Evolutionary conservation across 2,797 vertebrate species (phyloP).

Genomic region (Urosaurus nigricauda): DNA sequence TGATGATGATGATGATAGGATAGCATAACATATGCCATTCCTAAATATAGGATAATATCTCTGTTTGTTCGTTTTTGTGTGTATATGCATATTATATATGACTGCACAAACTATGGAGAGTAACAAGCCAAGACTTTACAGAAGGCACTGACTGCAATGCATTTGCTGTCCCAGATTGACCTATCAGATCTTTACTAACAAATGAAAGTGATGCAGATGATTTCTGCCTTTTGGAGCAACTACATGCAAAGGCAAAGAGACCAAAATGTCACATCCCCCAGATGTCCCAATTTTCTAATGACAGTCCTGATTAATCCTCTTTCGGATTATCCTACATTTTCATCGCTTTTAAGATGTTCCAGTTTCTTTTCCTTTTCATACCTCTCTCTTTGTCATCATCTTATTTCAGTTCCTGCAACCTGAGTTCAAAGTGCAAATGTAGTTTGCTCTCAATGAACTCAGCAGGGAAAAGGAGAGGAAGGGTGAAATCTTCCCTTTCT

Average conservation of each 20-base stretch:
- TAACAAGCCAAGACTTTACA: conserved; percentile 68
- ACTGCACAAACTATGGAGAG: conserved; percentile 48
- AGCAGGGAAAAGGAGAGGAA: too few relatives aligned
- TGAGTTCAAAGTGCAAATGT: too few relatives aligned
- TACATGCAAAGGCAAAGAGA: not conserved
- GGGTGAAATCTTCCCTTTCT: too few relatives aligned
- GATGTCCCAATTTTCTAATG: too few relatives aligned
- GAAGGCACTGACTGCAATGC: conserved; percentile 56
- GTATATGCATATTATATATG: rapidly evolving
- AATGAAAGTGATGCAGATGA: not conserved
- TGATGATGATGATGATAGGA: conserved; percentile 4
- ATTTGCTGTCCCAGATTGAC: conserved; percentile 61
- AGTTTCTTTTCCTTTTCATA: too few relatives aligned
- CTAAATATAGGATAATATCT: conserved; percentile 65
- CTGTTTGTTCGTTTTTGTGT: not conserved
- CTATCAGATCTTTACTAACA: conserved; percentile 54
- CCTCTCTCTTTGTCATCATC: too few relatives aligned
- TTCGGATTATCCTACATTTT: too few relatives aligned
- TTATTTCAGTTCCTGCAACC: too few relatives aligned
- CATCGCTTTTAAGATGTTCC: too few relatives aligned
- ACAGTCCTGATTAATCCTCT: too few relatives aligned
- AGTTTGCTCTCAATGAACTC: too few relatives aligned
- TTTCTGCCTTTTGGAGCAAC: not conserved
- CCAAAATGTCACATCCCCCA: not conserved
- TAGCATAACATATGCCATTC: conserved; percentile 61